Conservation (phyloP, 2,113 vertebrate species). For the Salvelinus alpinus region DNA sequence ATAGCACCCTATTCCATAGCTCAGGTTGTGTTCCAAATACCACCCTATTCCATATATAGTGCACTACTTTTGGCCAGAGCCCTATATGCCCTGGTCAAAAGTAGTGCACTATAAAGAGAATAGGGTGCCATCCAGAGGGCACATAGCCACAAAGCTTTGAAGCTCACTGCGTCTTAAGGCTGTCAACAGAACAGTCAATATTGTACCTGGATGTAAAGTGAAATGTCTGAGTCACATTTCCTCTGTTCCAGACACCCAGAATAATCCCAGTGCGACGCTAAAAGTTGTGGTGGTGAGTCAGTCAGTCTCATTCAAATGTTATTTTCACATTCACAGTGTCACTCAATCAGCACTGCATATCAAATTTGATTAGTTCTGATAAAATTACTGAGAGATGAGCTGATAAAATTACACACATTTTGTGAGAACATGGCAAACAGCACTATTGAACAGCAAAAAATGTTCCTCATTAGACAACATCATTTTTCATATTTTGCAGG, state of each 20-base stretch:
- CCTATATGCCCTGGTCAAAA: no score
- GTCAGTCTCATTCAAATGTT: neutral
- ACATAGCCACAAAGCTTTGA: no score
- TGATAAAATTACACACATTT: no score
- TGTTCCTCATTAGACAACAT: neutral
- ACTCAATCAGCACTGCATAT: neutral
- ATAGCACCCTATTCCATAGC: no score
- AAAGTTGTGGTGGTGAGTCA: slow-evolving; percentile 46
- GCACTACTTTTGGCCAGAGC: no score
- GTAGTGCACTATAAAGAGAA: no score
- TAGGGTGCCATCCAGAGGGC: no score
- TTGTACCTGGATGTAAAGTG: slow-evolving; percentile 4
- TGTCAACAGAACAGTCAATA: neutral
- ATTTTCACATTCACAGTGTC: neutral
- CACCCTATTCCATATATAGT: no score
- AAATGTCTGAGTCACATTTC: neutral
- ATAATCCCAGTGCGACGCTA: neutral
- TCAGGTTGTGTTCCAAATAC: no score
- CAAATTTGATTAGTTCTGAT: no score
- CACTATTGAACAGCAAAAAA: neutral
- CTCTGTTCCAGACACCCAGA: slow-evolving; percentile 23
- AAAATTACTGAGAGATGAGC: no score
- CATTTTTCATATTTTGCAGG: slow-evolving; percentile 24
- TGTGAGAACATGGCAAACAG: neutral
- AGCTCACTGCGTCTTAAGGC: neutral